Evolutionary conservation across 2,113 vertebrate genomes (phyloP).

Genomic region (Trochalopteron elliotii): DNA sequence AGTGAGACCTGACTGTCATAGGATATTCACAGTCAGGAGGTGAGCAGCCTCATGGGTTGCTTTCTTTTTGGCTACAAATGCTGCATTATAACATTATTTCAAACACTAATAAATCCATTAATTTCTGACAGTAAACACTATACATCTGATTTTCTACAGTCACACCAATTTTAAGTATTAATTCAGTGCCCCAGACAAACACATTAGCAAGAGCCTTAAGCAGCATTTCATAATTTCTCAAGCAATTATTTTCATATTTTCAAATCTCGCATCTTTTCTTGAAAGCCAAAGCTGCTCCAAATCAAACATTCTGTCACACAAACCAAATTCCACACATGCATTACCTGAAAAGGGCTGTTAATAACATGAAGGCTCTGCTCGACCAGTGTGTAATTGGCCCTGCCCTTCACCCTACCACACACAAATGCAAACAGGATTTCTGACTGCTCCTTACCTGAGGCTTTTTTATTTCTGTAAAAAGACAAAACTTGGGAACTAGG

Average conservation of each 20-base stretch:
- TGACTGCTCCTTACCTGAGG: not conserved
- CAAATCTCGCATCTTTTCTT: constrained; percentile 24
- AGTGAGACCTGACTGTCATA: fast-evolving
- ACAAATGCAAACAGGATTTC: not conserved
- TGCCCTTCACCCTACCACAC: not conserved
- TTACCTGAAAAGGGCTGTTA: not conserved
- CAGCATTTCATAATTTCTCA: constrained; percentile 59
- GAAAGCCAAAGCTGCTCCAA: constrained; percentile 24
- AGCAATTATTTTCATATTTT: constrained; percentile 61
- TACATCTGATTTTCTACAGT: not conserved
- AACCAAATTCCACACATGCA: not conserved
- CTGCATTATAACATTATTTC: constrained; percentile 12
- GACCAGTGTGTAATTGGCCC: not conserved
- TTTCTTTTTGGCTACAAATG: not conserved
- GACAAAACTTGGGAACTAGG: not conserved
- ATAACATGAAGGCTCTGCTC: not conserved
- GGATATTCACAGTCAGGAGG: not conserved
- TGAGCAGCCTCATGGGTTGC: not conserved
- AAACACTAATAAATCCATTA: constrained; percentile 47
- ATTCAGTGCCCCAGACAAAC: constrained; percentile 23
- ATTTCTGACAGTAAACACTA: constrained; percentile 39
- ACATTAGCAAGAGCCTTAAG: constrained; percentile 58
- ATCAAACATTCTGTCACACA: not conserved
- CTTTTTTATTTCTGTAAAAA: not conserved
- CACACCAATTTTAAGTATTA: not conserved